phyloP scores from a whole-genome alignment of 2,888 invertebrate genomes.

The Macrophya alboannulata region DNA sequence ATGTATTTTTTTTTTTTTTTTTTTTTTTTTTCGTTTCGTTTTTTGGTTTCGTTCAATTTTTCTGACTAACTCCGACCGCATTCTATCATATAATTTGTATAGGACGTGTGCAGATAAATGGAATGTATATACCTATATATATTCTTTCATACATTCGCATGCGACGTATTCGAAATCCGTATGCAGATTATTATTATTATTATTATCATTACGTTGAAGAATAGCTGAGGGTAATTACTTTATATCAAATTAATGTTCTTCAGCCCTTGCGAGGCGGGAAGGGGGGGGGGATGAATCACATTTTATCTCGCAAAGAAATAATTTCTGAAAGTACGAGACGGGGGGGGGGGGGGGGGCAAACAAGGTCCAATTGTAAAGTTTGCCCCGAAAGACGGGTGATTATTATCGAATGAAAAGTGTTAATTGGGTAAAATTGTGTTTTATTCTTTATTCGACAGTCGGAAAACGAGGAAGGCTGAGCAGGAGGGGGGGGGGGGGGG shows the following conservation, averaged over 20 bases:
- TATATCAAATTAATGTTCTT: neutral
- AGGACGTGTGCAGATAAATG: no score
- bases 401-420: conserved; percentile 18
- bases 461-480: conserved; percentile 22
- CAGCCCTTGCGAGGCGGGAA: neutral
- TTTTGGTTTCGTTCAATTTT: no score
- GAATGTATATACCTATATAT: no score
- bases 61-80: no score
- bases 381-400: neutral
- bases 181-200: neutral
- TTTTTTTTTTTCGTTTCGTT: no score
- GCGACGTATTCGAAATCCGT: no score
- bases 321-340: neutral
- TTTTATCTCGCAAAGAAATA: conserved; percentile 22
- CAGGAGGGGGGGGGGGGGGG: no score
- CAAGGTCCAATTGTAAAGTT: conserved; percentile 39
- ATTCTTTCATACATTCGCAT: no score
- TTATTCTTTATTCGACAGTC: conserved; percentile 14
- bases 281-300: neutral
- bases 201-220: neutral
- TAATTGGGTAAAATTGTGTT: conserved; percentile 31
- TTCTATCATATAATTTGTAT: no score
- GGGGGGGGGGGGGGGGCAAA: neutral
- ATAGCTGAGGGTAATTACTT: conserved; percentile 24
- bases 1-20: no score